Evolutionary conservation across 2,113 vertebrate species (phyloP), one percentile per base, ranked within the genome.

Genomic region (Nannobrachium achirus): DNA sequence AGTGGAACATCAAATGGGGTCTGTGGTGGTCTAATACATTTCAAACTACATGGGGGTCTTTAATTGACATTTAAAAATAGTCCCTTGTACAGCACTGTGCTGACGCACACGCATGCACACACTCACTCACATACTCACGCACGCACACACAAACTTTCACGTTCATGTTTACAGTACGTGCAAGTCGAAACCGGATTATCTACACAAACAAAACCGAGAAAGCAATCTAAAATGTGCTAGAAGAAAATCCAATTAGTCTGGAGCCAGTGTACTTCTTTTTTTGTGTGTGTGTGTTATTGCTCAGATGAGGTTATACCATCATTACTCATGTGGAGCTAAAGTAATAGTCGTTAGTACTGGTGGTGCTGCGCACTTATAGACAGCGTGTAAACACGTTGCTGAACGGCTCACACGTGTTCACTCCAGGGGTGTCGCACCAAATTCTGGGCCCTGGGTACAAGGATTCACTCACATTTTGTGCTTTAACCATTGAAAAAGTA

Each of bases 311-410:
- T 80, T 80, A 71, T 76, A 69, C 39, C 75, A 79, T 63, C 60
- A 46, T 75, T 72, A 75, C 72, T 72, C 71, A 70, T 69, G 8
- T 70, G 66, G 73, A 78, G 65, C 66, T 71, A 81, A 80, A 78
- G 71, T 20, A 68, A 87, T 82, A 73, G 71, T 61, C 71, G 25
- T 56, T 80, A n/a, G n/a, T n/a, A 42, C 75, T 71, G 65, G 70
- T 74, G 83, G 84, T 80, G 81, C 81, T 66, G 77, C 79, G n/a
- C n/a, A n/a, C n/a, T n/a, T n/a, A n/a, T 81, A 76, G 66, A 63
- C 51, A 53, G 45, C 67, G 67, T 74, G 77, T 82, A 84, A 89
- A 86, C 75, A 87, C 62, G 55, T n/a, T n/a, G n/a, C 72, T 70
- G 25, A 33, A 33, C 25, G 25, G 25, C 25, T 33, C 25, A 33